A percentile compares a stretch with the other conserved stretches of the same genome.
These are phyloP conservation scores for Phylloscopus collybita DNA, from an alignment of 2,797 vertebrate genomes.

Conservation along the genomic window DNA sequence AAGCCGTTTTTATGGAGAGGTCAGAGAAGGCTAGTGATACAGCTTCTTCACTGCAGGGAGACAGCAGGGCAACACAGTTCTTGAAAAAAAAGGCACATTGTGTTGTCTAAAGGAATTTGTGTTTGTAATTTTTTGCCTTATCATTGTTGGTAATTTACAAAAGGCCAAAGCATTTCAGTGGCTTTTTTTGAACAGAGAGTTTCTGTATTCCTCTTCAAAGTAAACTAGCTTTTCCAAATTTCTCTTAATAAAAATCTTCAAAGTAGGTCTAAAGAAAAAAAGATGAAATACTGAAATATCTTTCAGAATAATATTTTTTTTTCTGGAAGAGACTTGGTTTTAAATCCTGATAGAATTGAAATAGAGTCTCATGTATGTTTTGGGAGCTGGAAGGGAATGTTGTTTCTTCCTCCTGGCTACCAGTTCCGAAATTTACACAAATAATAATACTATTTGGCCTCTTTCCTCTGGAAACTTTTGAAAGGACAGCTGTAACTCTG, in stretches of 20 bases:
- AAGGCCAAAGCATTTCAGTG: neutral
- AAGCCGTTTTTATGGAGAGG: neutral
- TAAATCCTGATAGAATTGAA: neutral
- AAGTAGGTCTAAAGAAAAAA: neutral
- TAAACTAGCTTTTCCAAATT: neutral
- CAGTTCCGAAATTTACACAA: neutral
- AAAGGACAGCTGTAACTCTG: neutral
- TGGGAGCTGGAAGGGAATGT: fast-evolving
- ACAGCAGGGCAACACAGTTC: neutral
- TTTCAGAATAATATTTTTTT: neutral
- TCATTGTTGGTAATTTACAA: neutral
- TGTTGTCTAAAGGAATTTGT: neutral
- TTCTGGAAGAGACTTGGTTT: neutral
- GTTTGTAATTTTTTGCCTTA: neutral
- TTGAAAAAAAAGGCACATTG: neutral
- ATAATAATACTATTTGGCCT: neutral
- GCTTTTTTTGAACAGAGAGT: neutral
- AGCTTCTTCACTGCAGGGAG: neutral
- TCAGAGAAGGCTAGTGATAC: neutral
- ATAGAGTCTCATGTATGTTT: neutral
- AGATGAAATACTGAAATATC: neutral
- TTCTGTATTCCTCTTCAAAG: neutral
- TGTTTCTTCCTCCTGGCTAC: neutral
- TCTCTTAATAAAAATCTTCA: constrained; percentile 9
- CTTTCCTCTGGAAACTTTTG: neutral